Base-by-base conservation (phyloP, 1,140 invertebrate species). In the Heterodera schachtii region DNA sequence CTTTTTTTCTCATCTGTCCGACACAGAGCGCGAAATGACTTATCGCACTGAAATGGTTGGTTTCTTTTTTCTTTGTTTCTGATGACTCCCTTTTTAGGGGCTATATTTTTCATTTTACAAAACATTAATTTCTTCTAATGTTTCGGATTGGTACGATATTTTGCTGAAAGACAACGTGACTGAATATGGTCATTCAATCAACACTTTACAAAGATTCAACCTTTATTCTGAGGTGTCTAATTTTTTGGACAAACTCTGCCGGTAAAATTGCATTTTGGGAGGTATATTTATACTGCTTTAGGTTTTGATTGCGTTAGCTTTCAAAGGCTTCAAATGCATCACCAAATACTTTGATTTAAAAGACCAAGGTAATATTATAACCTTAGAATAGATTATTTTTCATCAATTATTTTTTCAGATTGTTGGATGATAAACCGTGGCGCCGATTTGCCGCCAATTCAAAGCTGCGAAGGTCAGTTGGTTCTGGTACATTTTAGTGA, bases 71-170 rank as follows among this genome's bases (percentile, higher is more conserved):
- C 66, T 31, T n/a, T 46, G 11, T 52, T 11, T 21, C 11, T 21
- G 19, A 67, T 78, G 3, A 66, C 67, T 52, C n/a, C 41, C 19
- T 43, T 77, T 77, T 57, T 89, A 94, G 94, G 94, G 94, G 4
- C 92, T 95, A 86, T 95, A 95, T 90, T 95, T 95, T 89, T 95
- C 94, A 0, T 95, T 94, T 87, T 96, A 93, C 90, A 95, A 96
- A 90, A 93, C 93, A 0, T 91, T 96, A 31, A 93, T 94, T 1
- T 92, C 94, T 8, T 92, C 92, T 13, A 92, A 92, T 6, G 93
- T 94, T 83, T 81, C 91, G 2, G 91, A 92, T 5, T 94, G 94
- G 0, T 87, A 95, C 13, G 80, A 92, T 13, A 90, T 91, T 78
- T 91, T 95, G 11, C 93, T 93, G 87, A 91, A 93, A 81, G 94